These are phyloP conservation scores for Aspidiotus destructor DNA, from an alignment of 2,888 invertebrate species.

Conservation along the genomic window DNA sequence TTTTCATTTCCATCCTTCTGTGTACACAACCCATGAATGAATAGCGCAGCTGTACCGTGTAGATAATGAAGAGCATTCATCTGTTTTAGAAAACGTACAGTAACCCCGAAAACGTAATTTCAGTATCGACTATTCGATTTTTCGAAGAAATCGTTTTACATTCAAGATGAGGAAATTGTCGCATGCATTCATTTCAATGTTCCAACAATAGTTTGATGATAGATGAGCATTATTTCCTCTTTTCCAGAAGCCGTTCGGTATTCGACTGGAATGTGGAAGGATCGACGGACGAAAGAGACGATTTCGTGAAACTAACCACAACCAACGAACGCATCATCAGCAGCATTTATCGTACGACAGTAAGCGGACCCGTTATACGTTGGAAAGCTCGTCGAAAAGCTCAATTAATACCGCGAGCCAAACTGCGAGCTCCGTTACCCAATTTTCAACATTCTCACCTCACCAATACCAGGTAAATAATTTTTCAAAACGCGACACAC, in stretches of 20 bases:
- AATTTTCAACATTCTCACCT: slow-evolving; percentile 26
- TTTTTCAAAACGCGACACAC: neutral
- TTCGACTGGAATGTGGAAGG: slow-evolving; percentile 25
- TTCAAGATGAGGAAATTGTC: no score
- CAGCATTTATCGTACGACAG: slow-evolving; percentile 9
- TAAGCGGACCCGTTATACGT: slow-evolving; percentile 22
- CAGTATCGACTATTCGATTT: no score
- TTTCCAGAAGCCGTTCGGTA: slow-evolving; percentile 12
- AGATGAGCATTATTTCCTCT: neutral
- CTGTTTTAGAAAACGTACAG: no score
- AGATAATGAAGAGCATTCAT: no score
- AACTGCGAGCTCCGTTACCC: slow-evolving; percentile 25
- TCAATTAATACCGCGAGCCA: slow-evolving; percentile 29
- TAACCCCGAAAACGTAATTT: no score
- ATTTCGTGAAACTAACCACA: slow-evolving; percentile 9
- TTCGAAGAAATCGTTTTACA: no score
- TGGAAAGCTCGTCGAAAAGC: slow-evolving; percentile 29
- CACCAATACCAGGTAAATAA: slow-evolving; percentile 23
- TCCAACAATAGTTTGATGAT: no score
- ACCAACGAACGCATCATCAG: slow-evolving; percentile 15
- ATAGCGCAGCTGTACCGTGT: no score
- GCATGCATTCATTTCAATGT: no score
- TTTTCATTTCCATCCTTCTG: no score
- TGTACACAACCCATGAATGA: no score
- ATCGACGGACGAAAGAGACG: slow-evolving; percentile 26